Evolutionary conservation across 2,113 vertebrate genomes (phyloP).

Genomic region (Chroicocephalus ridibundus): DNA sequence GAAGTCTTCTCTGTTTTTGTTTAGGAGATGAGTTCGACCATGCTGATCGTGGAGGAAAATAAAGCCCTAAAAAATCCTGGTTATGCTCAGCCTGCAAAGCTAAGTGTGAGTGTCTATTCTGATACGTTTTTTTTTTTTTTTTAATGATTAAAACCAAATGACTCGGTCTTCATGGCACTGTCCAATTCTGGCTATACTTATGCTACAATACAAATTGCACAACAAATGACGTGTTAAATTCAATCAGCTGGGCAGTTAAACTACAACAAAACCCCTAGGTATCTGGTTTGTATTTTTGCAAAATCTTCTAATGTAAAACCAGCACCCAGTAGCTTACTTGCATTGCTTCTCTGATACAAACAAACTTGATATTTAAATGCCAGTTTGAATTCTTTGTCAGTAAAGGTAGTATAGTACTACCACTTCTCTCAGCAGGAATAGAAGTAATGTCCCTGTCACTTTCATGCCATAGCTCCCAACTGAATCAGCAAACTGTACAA

Average conservation of each 20-base stretch:
- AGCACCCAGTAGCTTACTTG: not conserved
- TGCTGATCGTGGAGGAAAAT: not conserved
- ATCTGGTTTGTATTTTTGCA: not conserved
- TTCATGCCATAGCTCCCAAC: not conserved
- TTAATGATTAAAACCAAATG: not conserved
- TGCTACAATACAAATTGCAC: not conserved
- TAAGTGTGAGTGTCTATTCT: constrained; percentile 43
- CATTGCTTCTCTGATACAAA: not conserved
- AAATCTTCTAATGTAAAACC: not conserved
- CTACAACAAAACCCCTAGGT: no score
- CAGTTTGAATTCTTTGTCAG: not conserved
- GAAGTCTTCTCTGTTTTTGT: not conserved
- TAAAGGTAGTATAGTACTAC: not conserved
- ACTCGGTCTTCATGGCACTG: not conserved
- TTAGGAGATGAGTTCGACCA: constrained; percentile 28
- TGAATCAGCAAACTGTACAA: not conserved
- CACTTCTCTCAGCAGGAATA: not conserved
- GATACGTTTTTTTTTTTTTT: not conserved
- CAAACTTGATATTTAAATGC: not conserved
- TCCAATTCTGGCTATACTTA: not conserved
- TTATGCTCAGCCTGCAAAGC: constrained; percentile 3
- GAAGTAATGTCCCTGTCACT: not conserved
- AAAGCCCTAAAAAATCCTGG: constrained; percentile 14
- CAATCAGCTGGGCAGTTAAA: not conserved
- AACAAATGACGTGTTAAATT: not conserved